Conservation (phyloP, 2,888 invertebrate species). For the Drosophila ochracea region DNA sequence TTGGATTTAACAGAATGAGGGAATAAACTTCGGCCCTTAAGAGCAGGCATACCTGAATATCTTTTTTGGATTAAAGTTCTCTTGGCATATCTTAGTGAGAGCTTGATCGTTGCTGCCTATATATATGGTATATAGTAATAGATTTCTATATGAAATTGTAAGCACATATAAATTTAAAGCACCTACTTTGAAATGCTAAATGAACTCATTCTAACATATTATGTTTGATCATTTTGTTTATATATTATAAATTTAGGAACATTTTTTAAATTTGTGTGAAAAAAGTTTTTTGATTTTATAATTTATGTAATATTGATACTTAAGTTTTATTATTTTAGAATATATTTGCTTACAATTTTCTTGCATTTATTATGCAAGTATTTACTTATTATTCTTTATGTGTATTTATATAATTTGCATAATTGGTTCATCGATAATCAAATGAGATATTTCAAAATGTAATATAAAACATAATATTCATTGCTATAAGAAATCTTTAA, state of each 20-base stretch:
- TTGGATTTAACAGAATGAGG: neutral
- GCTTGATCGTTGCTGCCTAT: too few relatives aligned
- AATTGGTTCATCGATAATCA: neutral
- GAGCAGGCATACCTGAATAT: neutral
- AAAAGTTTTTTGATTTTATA: neutral
- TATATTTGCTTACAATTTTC: neutral
- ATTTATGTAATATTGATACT: neutral
- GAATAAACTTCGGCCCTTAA: neutral
- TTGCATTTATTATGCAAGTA: neutral
- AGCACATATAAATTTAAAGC: too few relatives aligned
- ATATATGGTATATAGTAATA: neutral
- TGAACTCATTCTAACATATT: neutral
- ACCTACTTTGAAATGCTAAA: neutral
- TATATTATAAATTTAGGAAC: too few relatives aligned
- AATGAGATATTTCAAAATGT: neutral
- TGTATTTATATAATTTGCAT: neutral
- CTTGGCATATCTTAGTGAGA: neutral
- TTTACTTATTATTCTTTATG: neutral
- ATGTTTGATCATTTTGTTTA: too few relatives aligned
- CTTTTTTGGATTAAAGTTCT: neutral
- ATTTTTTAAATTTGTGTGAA: neutral
- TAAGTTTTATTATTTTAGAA: neutral
- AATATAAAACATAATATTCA: neutral
- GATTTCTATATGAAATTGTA: neutral
- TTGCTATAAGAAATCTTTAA: neutral